Evolutionary conservation across 1,140 invertebrate species (phyloP).

Genomic region (Caenorhabditis brenneri): DNA sequence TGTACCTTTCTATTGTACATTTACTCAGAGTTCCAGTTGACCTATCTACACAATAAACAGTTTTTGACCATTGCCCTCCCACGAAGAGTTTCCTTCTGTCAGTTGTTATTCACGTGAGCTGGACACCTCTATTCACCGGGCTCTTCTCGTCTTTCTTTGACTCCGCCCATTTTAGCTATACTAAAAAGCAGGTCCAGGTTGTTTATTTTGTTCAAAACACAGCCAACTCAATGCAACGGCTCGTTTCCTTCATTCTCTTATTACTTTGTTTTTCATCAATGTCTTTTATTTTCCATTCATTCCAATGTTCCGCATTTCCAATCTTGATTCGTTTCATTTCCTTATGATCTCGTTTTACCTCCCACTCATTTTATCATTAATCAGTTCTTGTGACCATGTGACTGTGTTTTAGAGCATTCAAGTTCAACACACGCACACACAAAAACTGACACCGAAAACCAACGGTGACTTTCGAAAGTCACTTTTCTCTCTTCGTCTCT

Average conservation of each 20-base stretch:
- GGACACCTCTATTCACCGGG: background rate
- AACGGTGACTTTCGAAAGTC: constrained; percentile 25
- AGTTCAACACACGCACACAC: background rate
- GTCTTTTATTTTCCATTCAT: background rate
- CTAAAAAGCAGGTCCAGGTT: background rate
- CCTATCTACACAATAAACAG: background rate
- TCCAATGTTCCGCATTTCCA: background rate
- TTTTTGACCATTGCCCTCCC: background rate
- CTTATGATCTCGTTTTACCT: background rate
- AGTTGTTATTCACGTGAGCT: constrained; percentile 8
- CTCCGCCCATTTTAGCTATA: constrained; percentile 20
- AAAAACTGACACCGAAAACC: background rate
- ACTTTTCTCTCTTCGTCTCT: background rate
- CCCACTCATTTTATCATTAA: background rate
- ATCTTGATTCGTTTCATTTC: background rate
- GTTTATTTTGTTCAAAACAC: background rate
- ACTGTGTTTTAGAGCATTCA: background rate
- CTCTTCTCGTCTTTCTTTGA: background rate
- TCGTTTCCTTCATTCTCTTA: background rate
- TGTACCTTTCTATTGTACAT: too few species aligned
- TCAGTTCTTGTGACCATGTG: background rate
- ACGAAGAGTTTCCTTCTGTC: background rate
- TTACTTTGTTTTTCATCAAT: background rate
- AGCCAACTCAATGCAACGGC: too few species aligned
- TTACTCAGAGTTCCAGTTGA: too few species aligned